Evolutionary conservation across 2,888 invertebrate species (phyloP).

Genomic region (Hecatera dysodea): DNA sequence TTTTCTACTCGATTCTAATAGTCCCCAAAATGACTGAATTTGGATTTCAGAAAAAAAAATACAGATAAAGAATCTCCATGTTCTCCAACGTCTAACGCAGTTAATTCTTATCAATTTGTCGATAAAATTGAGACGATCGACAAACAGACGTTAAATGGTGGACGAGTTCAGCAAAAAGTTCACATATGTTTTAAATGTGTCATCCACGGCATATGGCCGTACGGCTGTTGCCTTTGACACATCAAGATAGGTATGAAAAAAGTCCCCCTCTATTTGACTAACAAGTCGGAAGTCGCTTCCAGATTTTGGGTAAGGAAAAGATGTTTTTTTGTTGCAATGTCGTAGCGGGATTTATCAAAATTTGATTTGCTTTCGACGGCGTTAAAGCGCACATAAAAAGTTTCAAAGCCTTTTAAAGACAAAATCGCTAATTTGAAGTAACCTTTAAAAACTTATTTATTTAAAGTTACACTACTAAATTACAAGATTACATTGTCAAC

Average conservation of each 20-base stretch:
- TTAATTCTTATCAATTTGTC: constrained; percentile 70
- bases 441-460: constrained; percentile 36
- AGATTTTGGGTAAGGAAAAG: constrained; percentile 66
- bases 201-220: constrained; percentile 78
- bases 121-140: constrained; percentile 70
- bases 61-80: constrained; percentile 29
- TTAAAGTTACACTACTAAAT: constrained; percentile 33
- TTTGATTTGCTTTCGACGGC: constrained; percentile 11
- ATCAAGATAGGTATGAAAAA: constrained; percentile 64
- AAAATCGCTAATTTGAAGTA: constrained; percentile 13
- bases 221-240: constrained; percentile 66
- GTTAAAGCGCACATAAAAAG: constrained; percentile 22
- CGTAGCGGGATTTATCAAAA: constrained; percentile 12
- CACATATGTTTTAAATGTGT: constrained; percentile 82
- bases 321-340: constrained; percentile 42
- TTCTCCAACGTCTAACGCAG: constrained; percentile 50
- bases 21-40: neutral
- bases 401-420: neutral
- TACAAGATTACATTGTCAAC: constrained; percentile 43
- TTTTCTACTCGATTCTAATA: neutral
- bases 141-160: constrained; percentile 67
- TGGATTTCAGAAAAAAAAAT: constrained; percentile 17
- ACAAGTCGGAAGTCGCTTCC: constrained; percentile 76
- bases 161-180: constrained; percentile 71
- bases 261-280: constrained; percentile 74